Conservation (phyloP, 2,113 vertebrate species). For the Apodemus speciosus region DNA sequence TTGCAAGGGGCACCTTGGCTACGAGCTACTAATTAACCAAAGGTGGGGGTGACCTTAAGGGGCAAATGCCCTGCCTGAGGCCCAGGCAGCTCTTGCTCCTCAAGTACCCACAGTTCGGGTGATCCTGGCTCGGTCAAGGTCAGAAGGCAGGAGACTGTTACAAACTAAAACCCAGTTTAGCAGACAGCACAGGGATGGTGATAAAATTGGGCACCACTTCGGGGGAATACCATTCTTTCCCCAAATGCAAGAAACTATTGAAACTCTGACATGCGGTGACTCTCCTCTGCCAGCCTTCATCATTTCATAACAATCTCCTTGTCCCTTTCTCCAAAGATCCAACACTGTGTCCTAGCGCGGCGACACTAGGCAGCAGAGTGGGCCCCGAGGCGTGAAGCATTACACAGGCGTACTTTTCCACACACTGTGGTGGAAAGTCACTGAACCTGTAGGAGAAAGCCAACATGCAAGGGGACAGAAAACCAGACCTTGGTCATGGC, state of each 20-base stretch:
- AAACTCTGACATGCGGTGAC: neutral
- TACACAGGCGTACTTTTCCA: slow-evolving; percentile 65
- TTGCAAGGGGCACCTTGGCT: neutral
- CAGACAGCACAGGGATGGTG: neutral
- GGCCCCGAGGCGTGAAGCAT: slow-evolving; percentile 32
- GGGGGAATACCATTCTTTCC: neutral
- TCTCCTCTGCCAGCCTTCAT: neutral
- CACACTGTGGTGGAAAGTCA: neutral
- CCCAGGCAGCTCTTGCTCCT: neutral
- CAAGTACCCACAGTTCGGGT: neutral
- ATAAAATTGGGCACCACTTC: neutral
- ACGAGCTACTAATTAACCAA: neutral
- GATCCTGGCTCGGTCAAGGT: neutral
- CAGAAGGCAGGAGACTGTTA: neutral
- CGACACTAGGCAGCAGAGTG: neutral
- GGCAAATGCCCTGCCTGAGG: neutral
- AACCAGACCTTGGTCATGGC: neutral
- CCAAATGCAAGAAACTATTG: neutral
- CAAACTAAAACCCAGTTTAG: neutral
- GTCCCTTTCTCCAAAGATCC: neutral
- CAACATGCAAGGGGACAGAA: neutral
- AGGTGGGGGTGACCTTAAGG: neutral
- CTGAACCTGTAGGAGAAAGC: neutral
- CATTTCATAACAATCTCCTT: neutral
- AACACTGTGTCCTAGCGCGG: neutral